These are phyloP conservation scores for Dryomyza anilis DNA, from an alignment of 2,888 invertebrate genomes.

Conservation along the genomic window DNA sequence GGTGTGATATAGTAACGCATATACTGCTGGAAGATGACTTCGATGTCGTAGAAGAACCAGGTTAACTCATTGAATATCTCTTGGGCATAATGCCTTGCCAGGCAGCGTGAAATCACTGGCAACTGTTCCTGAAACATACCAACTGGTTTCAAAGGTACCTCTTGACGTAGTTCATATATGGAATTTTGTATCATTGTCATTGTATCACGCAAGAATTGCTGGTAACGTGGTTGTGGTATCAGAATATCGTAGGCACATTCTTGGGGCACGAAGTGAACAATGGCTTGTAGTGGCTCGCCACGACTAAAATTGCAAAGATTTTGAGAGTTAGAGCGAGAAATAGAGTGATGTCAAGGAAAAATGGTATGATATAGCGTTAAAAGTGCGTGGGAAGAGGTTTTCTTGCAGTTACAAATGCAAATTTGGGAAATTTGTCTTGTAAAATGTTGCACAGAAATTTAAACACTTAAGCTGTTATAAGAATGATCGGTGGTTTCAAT, in stretches of 20 bases:
- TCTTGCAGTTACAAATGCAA: neutral
- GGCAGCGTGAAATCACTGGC: constrained; percentile 49
- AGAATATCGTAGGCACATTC: constrained; percentile 45
- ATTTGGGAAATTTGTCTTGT: constrained; percentile 7
- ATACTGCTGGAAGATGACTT: constrained; percentile 47
- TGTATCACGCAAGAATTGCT: constrained; percentile 36
- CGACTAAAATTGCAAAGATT: constrained; percentile 27
- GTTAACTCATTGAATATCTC: constrained; percentile 50
- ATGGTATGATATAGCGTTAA: neutral
- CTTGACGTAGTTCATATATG: constrained; percentile 42
- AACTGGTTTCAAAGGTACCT: constrained; percentile 40
- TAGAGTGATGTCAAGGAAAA: neutral
- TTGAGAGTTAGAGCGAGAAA: neutral
- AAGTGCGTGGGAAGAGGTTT: neutral
- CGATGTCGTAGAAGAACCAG: constrained; percentile 51
- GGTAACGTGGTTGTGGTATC: constrained; percentile 44
- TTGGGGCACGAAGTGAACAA: constrained; percentile 51
- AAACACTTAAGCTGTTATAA: neutral
- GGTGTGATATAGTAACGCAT: constrained; percentile 42
- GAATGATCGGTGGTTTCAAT: constrained; percentile 24
- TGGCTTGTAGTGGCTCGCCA: constrained; percentile 44
- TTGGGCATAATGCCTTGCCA: constrained; percentile 37
- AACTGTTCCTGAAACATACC: constrained; percentile 48
- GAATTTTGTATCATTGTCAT: constrained; percentile 40
- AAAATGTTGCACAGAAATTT: constrained; percentile 6